Evolutionary conservation across 2,113 vertebrate species (phyloP), one percentile per base, ranked within the genome.

Genomic region (Columba livia): DNA sequence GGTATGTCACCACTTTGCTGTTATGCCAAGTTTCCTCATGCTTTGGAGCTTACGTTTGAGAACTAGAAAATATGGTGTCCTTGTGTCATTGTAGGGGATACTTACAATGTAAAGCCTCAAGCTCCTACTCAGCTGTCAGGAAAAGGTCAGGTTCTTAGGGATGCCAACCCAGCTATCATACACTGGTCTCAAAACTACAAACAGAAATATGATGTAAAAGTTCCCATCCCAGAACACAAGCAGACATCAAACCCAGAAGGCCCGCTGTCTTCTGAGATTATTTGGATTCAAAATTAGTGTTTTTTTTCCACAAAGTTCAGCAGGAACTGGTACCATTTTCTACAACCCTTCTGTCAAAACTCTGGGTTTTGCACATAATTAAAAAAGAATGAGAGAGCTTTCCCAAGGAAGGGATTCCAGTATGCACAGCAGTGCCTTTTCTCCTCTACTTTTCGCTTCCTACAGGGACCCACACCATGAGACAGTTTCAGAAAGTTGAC

Each of bases 41-140:
- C 25, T 14, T 7, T 34, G 58, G n/a, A 48, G 34, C 6, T 73
- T 5, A 5, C n/a, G 38, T 29, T 9, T 8, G 14, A 38, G 19
- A 74, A 40, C 23, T 16, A 36, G 18, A 48, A 82, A 44, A 5
- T 1, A 3, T 1, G 4, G 28, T 20, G 34, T 11, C 12, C 32
- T 58, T 64, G 4, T 26, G 0, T 2, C 31, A 3, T 0, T 9
- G 38, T 0, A 56, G 53, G 20, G n/a, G 42, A 21, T 2, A 10
- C 4, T 14, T 21, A 3, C 3, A 0, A 18, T 15, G 16, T 0
- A 18, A 8, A 3, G 15, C 15, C 24, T 47, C 58, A 73, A 61
- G 60, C 34, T 65, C 44, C 0, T 12, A 50, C 74, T 88, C 24
- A 9, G 0, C 3, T 1, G 58, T 34, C 31, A 21, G 80, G n/a